These are phyloP conservation scores for Microcaecilia unicolor DNA, from an alignment of 2,797 vertebrate genomes.

Conservation along the genomic window DNA sequence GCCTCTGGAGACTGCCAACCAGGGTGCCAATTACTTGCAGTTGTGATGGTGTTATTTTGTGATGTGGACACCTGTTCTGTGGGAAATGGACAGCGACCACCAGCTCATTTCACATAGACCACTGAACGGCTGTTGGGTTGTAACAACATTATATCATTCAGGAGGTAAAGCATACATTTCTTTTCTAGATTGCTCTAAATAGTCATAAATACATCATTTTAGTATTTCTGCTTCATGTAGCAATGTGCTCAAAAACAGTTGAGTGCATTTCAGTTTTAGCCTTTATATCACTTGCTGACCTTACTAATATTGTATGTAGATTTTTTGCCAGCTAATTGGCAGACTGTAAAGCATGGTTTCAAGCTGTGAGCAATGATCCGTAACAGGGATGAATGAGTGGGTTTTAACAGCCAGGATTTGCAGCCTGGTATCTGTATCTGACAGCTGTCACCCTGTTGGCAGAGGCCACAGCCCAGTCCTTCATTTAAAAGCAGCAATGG, in stretches of 20 bases:
- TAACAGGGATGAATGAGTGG: constrained; percentile 72
- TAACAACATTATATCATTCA: no score
- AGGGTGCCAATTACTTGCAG: no score
- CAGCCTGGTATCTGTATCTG: constrained; percentile 70
- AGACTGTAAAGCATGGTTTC: constrained; percentile 63
- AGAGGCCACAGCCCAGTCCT: constrained; percentile 62
- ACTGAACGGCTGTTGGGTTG: no score
- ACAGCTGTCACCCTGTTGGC: constrained; percentile 66
- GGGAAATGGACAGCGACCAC: no score
- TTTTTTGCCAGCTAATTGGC: constrained; percentile 63
- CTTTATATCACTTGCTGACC: constrained; percentile 65
- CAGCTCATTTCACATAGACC: no score
- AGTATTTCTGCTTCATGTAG: constrained; percentile 29
- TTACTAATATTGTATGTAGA: constrained; percentile 69
- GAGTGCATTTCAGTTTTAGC: constrained; percentile 46
- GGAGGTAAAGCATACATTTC: not conserved
- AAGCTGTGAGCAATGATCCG: constrained; percentile 68
- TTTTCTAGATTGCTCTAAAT: not conserved
- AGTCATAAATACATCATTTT: not conserved
- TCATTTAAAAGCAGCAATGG: constrained; percentile 66
- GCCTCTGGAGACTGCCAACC: not conserved
- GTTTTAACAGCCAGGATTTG: constrained; percentile 66
- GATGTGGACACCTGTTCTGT: no score
- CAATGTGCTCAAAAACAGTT: constrained; percentile 55
- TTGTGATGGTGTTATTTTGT: no score